These are phyloP conservation scores for Erythrocercus mccallii DNA, from an alignment of 2,113 vertebrate genomes.

Conservation along the genomic window DNA sequence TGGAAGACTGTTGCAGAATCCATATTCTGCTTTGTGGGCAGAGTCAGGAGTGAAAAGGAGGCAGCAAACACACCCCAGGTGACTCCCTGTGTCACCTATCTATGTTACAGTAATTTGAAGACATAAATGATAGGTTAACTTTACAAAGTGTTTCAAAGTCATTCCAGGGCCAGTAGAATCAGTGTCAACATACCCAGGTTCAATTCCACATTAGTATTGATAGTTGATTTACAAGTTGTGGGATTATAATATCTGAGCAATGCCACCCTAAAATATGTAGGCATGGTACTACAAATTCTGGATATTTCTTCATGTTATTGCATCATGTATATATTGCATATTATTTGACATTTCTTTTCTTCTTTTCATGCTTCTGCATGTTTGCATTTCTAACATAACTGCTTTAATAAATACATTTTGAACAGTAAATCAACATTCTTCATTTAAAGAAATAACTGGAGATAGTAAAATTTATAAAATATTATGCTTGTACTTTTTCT, in stretches of 20 bases:
- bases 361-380: background rate
- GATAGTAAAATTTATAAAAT: background rate
- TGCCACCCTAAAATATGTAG: too few relatives aligned
- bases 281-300: background rate
- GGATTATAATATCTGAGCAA: background rate
- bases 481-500: background rate
- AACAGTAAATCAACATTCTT: background rate
- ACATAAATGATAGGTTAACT: background rate
- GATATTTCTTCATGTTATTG: background rate
- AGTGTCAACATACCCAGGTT: background rate
- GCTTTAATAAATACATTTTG: background rate
- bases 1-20: background rate
- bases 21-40: background rate
- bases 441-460: background rate
- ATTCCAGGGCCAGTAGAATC: background rate
- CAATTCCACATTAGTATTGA: background rate
- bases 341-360: background rate
- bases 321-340: too few relatives aligned
- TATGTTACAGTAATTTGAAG: background rate
- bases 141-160: background rate
- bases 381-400: background rate
- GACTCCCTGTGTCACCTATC: fast-evolving
- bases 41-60: background rate
- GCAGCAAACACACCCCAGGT: too few relatives aligned
- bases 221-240: background rate